These are phyloP conservation scores for Drosophila anomelani DNA, from an alignment of 2,888 invertebrate genomes.

Conservation along the genomic window DNA sequence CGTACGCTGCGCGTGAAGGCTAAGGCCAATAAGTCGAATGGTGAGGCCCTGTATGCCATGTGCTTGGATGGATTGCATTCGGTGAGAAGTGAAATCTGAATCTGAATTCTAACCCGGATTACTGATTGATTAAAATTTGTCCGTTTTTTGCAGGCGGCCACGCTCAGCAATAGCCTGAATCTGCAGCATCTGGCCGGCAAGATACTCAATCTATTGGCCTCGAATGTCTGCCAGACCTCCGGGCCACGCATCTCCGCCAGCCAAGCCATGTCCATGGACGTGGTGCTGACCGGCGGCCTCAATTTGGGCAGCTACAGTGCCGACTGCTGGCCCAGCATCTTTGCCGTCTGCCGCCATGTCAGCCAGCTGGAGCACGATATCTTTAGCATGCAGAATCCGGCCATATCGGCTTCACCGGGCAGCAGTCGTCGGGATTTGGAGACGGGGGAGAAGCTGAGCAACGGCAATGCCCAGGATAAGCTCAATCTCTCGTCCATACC, in stretches of 20 bases:
- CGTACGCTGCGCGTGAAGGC: constrained; percentile 84
- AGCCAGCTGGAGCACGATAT: constrained; percentile 95
- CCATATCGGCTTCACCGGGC: constrained; percentile 82
- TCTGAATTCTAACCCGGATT: not conserved
- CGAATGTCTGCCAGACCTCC: constrained; percentile 93
- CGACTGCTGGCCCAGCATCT: constrained; percentile 98
- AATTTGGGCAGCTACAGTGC: constrained; percentile 96
- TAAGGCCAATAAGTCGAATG: constrained; percentile 86
- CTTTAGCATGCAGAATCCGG: constrained; percentile 90
- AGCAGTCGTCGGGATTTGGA: constrained; percentile 83
- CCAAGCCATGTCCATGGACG: constrained; percentile 96
- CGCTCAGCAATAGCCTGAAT: constrained; percentile 94
- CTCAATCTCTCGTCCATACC: constrained; percentile 87
- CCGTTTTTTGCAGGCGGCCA: constrained; percentile 88
- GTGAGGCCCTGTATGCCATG: constrained; percentile 92
- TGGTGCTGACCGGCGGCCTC: constrained; percentile 93
- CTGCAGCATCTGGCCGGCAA: constrained; percentile 96
- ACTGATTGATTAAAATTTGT: not conserved
- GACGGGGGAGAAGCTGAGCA: constrained; percentile 82
- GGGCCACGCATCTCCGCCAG: constrained; percentile 93
- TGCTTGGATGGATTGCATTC: constrained; percentile 96
- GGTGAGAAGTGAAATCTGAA: constrained; percentile 83
- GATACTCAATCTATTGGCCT: constrained; percentile 93
- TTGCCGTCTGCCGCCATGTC: constrained; percentile 96
- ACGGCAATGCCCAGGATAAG: constrained; percentile 86